Conservation (phyloP, 2,113 vertebrate genomes). For the Cebus imitator region DNA sequence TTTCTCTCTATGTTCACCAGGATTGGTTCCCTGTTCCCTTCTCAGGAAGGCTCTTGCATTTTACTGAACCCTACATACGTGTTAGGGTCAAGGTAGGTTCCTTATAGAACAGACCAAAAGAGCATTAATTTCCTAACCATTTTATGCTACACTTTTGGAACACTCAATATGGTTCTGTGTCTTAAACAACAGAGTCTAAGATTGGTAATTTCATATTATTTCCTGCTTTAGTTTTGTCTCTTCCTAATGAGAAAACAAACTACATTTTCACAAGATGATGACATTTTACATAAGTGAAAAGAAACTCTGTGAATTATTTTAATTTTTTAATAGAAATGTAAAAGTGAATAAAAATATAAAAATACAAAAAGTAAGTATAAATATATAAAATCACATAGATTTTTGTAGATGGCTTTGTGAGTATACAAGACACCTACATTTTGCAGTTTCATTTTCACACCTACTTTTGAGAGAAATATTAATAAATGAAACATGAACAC, state of each 20-base stretch:
- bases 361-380: background rate
- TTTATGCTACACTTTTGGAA: background rate
- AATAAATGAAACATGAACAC: background rate
- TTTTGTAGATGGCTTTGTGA: background rate
- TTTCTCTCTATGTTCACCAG: background rate
- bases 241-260: background rate
- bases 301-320: background rate
- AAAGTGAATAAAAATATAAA: background rate
- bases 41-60: background rate
- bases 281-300: background rate
- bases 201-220: background rate
- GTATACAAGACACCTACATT: background rate
- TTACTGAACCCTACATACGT: background rate
- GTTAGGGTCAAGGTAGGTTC: background rate
- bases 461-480: background rate
- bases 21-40: background rate
- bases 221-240: background rate
- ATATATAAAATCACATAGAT: background rate
- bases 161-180: background rate
- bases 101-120: rapidly evolving
- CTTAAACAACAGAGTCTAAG: background rate
- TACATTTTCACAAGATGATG: background rate
- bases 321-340: background rate
- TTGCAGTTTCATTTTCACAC: background rate
- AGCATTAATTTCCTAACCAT: background rate